Base-by-base conservation (phyloP, 2,113 vertebrate species). In the Chloroceryle aenea region DNA sequence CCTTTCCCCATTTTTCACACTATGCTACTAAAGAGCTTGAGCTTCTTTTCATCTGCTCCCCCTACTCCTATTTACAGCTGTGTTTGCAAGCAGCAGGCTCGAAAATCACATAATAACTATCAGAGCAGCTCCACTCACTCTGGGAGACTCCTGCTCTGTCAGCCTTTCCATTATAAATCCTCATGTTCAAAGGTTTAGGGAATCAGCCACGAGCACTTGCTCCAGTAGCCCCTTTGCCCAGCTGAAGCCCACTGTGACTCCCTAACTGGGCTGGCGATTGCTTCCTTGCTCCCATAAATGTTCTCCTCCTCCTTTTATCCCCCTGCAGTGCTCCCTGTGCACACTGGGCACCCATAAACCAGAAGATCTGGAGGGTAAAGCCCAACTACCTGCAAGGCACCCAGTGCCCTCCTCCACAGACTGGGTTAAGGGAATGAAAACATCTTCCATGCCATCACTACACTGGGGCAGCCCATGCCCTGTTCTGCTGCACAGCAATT, bases 51-150 rank as follows among this genome's bases (percentile, higher is more conserved):
- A 53, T 90, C 89, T 50, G 76, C 93, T 89, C 32, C 62, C 53
- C 87, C 90, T 85, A 68, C 95, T 82, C 93, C 96, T 97, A 96
- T 97, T 97, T 97, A 95, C 97, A 96, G 95, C 96, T 93, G 95
- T 95, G 95, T 97, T 97, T 95, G 93, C 93, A 96, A 96, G 96
- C 95, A 86, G 95, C 92, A 67, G 74, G 67, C 92, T 96, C n/a
- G 16, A 97, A 97, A 97, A 97, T 97, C 96, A 97, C 94, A 97
- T 97, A 96, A 97, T 97, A 96, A 95, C 97, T 95, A 97, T 97
- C 97, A 97, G 58, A 89, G 91, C 92, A 89, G 90, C 85, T 78
- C 87, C 85, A 71, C 87, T 97, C 90, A 89, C 94, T 59, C 91
- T 50, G 92, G 86, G 40, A 64, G 92, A 47, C 92, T 96, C 85